phyloP scores from a whole-genome alignment of 2,113 vertebrate species.

The Myrmophylax atrothorax region DNA sequence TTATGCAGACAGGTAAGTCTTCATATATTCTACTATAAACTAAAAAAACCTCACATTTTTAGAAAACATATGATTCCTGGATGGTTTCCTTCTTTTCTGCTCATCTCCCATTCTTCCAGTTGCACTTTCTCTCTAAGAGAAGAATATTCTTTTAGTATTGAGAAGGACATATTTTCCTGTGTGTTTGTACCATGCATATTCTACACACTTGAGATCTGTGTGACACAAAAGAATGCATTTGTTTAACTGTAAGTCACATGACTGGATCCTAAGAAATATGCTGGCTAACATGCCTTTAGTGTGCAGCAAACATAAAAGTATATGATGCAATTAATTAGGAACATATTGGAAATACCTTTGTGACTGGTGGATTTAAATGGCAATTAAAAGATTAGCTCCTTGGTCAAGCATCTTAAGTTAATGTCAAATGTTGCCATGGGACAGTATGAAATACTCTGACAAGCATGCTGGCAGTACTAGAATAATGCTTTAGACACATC shows the following conservation, averaged over 20 bases:
- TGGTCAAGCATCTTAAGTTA: conserved; percentile 36
- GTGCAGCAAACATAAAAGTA: conserved; percentile 29
- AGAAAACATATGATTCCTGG: background rate
- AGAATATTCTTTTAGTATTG: background rate
- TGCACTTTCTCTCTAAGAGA: background rate
- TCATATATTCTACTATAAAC: background rate
- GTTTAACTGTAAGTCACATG: background rate
- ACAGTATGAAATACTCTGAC: background rate
- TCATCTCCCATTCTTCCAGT: background rate
- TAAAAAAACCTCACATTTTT: background rate
- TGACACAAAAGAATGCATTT: background rate
- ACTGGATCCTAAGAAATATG: background rate
- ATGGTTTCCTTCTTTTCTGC: background rate
- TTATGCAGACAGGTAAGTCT: background rate
- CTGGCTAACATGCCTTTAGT: background rate
- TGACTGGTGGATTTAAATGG: conserved; percentile 27
- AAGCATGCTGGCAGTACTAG: background rate
- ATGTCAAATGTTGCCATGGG: background rate
- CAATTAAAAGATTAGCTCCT: conserved; percentile 35
- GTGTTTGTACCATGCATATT: background rate
- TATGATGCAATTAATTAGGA: conserved; percentile 52
- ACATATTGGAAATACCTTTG: conserved; percentile 24
- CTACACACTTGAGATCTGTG: background rate
- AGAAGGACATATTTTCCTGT: background rate
- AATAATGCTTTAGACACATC: background rate